These are phyloP conservation scores for Serilophus lunatus DNA, from an alignment of 2,113 vertebrate species.

Conservation along the genomic window DNA sequence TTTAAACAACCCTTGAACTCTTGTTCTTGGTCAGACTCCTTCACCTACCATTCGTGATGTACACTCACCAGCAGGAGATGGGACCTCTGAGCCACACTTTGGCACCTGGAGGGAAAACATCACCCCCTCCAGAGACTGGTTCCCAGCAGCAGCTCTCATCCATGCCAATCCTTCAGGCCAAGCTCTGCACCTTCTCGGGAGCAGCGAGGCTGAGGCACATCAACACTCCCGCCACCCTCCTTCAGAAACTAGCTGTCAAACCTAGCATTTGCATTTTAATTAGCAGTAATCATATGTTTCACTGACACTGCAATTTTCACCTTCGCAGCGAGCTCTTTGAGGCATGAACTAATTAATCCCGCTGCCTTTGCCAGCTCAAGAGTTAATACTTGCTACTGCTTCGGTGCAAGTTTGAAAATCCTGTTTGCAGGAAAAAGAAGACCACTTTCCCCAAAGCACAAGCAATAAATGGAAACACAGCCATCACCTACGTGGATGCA, in stretches of 20 bases:
- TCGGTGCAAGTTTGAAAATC: not conserved
- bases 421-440: not conserved
- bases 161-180: not conserved
- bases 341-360: conserved; percentile 20
- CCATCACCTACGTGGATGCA: not conserved
- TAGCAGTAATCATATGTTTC: conserved; percentile 21
- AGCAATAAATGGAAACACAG: not conserved
- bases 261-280: conserved; percentile 43
- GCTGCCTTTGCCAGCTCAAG: not conserved
- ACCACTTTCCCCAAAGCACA: not conserved
- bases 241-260: not conserved
- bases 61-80: not conserved
- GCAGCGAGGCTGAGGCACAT: not conserved
- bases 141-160: not conserved
- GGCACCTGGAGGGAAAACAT: rapidly evolving
- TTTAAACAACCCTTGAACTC: not conserved
- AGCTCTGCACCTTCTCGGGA: not conserved
- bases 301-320: conserved; percentile 46
- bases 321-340: not conserved
- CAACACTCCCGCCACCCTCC: not conserved
- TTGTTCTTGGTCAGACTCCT: not conserved
- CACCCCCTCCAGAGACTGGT: not conserved
- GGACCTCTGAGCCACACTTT: not conserved
- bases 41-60: not conserved
- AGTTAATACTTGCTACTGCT: conserved; percentile 4